Conservation (phyloP, 2,797 vertebrate species). For the Mionectes olivaceus region DNA sequence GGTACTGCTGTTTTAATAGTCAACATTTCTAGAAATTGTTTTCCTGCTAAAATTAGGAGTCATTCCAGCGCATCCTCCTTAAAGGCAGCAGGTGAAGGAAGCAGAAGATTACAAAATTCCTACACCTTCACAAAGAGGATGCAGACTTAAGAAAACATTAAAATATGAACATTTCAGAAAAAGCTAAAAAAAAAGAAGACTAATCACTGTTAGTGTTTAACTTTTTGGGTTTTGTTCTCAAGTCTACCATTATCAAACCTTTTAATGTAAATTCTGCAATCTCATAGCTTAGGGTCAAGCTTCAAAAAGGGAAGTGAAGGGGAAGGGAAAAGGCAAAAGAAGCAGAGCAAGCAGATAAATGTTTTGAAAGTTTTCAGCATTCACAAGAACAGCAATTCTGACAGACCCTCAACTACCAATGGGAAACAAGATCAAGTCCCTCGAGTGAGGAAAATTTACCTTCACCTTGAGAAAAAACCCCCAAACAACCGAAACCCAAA, state of each 20-base stretch:
- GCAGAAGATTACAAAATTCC: not conserved
- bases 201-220: not conserved
- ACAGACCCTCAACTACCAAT: not conserved
- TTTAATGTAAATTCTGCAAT: not conserved
- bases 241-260: not conserved
- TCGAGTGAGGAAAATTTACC: not conserved
- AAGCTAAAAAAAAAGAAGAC: not conserved
- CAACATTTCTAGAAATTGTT: not conserved
- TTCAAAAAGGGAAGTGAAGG: not conserved
- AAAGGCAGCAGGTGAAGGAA: not conserved
- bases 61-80: not conserved
- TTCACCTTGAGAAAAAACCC: not conserved
- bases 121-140: not conserved
- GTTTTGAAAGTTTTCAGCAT: not conserved
- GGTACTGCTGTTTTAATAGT: not conserved
- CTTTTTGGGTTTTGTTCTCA: not conserved
- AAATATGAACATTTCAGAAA: not conserved
- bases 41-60: not conserved
- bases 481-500: not conserved
- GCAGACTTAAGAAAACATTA: not conserved
- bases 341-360: not conserved
- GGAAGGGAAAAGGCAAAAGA: rapidly evolving
- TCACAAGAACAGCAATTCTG: not conserved
- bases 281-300: not conserved
- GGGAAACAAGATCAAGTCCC: not conserved